These are phyloP conservation scores for Triops cancriformis DNA, from an alignment of 1,140 invertebrate species.

Conservation along the genomic window DNA sequence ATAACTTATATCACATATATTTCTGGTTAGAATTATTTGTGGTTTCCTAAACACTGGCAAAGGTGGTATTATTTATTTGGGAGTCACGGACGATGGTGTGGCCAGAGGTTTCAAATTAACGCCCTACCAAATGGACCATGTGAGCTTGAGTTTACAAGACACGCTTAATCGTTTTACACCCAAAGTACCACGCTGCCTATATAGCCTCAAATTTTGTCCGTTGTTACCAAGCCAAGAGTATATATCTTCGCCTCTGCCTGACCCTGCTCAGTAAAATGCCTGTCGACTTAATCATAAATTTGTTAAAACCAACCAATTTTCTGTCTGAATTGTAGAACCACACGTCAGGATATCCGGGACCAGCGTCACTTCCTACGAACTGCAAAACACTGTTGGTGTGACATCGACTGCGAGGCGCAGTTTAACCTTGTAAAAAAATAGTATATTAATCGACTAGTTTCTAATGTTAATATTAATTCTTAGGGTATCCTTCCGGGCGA, in stretches of 20 bases:
- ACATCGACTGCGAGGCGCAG: conserved; percentile 7
- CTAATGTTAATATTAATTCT: not conserved
- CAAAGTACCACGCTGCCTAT: not conserved
- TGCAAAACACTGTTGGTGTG: conserved; percentile 17
- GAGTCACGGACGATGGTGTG: conserved; percentile 37
- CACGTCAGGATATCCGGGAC: not conserved
- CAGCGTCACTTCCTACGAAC: not conserved
- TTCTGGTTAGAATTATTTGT: conserved; percentile 36
- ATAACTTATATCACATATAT: not conserved
- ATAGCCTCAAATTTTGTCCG: not conserved
- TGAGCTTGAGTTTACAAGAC: conserved; percentile 35
- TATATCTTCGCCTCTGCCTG: not conserved
- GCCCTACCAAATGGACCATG: conserved; percentile 38
- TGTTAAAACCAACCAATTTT: not conserved
- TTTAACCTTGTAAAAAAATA: not conserved
- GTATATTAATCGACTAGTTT: not conserved
- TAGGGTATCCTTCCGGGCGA: conserved; percentile 17
- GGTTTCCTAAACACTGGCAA: conserved; percentile 40
- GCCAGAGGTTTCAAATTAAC: conserved; percentile 37
- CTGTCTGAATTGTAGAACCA: not conserved
- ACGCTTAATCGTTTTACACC: conserved; percentile 15
- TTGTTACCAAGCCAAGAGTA: not conserved
- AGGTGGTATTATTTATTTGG: conserved; percentile 39
- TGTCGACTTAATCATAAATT: not conserved
- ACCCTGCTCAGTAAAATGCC: not conserved